phyloP scores from a whole-genome alignment of 2,797 vertebrate species.

The Pangasius djambal region DNA sequence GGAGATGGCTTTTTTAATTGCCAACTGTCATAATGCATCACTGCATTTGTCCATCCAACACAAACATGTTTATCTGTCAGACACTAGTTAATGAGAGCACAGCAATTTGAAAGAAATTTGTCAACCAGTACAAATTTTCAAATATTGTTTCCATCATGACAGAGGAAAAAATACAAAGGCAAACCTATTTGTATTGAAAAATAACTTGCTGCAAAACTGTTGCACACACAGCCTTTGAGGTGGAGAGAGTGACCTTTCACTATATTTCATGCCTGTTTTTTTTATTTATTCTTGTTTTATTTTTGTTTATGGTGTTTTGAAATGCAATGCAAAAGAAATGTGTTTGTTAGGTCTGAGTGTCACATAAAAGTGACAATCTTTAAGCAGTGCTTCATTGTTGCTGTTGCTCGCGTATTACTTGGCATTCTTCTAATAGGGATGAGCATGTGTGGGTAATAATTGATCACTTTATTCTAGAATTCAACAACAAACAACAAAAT shows the following conservation, averaged over 20 bases:
- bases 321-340: neutral
- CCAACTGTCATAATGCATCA: neutral
- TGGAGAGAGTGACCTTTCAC: neutral
- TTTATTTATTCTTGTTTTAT: neutral
- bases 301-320: neutral
- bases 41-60: neutral
- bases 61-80: neutral
- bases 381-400: neutral
- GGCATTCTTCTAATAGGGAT: neutral
- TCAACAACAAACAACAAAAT: neutral
- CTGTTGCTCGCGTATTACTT: neutral
- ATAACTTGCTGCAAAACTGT: neutral
- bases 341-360: neutral
- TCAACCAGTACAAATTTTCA: neutral
- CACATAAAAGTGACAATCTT: neutral
- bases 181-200: neutral
- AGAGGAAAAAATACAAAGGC: neutral
- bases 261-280: neutral
- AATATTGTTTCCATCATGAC: neutral
- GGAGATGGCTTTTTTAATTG: neutral
- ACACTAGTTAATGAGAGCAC: neutral
- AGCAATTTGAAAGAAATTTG: neutral
- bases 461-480: neutral
- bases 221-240: neutral
- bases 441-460: neutral